Evolutionary conservation across 2,888 invertebrate species (phyloP), one percentile per base, ranked within the genome.

Genomic region (Ophraella communa): DNA sequence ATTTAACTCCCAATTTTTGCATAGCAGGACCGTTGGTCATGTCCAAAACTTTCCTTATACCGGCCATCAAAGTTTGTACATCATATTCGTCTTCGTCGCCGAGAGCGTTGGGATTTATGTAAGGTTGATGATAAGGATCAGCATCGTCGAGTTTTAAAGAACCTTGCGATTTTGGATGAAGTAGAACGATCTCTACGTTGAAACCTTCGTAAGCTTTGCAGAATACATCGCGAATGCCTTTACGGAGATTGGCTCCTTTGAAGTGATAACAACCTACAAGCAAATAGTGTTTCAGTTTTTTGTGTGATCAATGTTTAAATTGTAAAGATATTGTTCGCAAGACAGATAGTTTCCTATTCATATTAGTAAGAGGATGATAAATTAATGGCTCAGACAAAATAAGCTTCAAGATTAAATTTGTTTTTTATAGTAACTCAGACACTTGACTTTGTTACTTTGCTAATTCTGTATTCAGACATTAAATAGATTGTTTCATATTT

Each of bases 31-130:
- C 88, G 44, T 85, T 75, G 0, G 85, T 82, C 17, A 92, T 77
- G 51, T 84, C 82, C 65, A 90, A 85, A 1, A 87, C 79, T 64
- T 88, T 78, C 7, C 87, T 83, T 3, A 91, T 85, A 0, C 88
- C 87, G 3, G 72, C 71, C 0, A 90, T 83, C 4, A 90, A 79
- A 0, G 88, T 88, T 17, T 86, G 84, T 1, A 88, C 79, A 73
- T 94, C 93, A 18, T 72, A 57, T n/a, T 78, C 77, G 39, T 79
- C 81, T n/a, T 84, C 83, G 75, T 92, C 86, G 0, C 86, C 85
- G 65, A 94, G 86, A 78, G 95, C 95, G 74, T 95, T 92, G 0
- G 93, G 90, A 73, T 92, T 88, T 72, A 96, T 87, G n/a, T 87
- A 81, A 0, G 95, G 94, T 72, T 89, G 87, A 33, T 89, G 88